phyloP scores from a whole-genome alignment of 1,140 invertebrate species.

The Formica exsecta region DNA sequence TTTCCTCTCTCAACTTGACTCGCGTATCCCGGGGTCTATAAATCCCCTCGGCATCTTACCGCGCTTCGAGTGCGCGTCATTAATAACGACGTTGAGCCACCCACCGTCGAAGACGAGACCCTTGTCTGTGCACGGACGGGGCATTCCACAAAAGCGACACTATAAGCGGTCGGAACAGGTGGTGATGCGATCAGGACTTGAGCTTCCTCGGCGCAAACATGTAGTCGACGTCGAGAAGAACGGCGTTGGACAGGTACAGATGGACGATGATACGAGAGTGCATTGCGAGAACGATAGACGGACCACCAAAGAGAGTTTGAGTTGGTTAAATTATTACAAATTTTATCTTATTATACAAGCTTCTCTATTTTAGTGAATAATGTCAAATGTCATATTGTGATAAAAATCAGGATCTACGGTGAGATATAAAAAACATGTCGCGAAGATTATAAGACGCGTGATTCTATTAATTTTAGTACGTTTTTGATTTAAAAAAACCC shows the following conservation, averaged over 20 bases:
- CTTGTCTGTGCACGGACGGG: conserved; percentile 34
- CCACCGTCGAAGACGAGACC: conserved; percentile 44
- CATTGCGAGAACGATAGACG: neutral
- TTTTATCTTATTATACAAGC: neutral
- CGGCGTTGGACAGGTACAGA: conserved; percentile 18
- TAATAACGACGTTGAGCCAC: conserved; percentile 78
- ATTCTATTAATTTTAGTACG: neutral
- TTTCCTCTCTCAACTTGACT: conserved; percentile 49
- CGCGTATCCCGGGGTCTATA: conserved; percentile 69
- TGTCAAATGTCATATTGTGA: neutral
- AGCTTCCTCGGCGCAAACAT: neutral
- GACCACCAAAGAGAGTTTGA: neutral
- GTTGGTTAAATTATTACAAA: neutral
- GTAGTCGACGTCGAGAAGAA: conserved; percentile 29
- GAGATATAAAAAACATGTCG: neutral
- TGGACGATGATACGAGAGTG: conserved; percentile 19
- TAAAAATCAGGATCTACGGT: no score
- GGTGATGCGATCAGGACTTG: conserved; percentile 24
- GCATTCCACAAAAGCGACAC: neutral
- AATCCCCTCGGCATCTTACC: conserved; percentile 73
- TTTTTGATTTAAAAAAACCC: no score
- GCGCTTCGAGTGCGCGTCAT: conserved; percentile 74
- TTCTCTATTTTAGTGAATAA: neutral
- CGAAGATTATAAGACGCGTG: neutral
- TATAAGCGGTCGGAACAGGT: conserved; percentile 11